Evolutionary conservation across 2,888 invertebrate species (phyloP), one percentile per base, ranked within the genome.

Genomic region (Matsumyia berberina): DNA sequence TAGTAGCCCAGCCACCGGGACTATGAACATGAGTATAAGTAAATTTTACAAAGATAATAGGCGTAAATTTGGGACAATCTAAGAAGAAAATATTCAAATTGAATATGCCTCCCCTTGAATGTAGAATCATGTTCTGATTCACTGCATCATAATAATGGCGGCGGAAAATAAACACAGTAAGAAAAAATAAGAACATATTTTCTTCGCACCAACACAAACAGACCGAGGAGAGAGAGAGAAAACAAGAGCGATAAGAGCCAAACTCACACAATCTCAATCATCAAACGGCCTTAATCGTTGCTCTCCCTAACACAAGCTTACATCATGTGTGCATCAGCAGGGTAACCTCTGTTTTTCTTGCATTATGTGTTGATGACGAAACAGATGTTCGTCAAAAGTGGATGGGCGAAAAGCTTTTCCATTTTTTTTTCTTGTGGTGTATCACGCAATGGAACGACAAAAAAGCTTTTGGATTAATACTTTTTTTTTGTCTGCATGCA

Each of bases 351-450:
- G 33, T 69, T 69, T n/a, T 24, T 55, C 29, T 19, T 70, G 35
- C 57, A 69, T 79, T 78, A 53, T 74, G 69, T 77, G 70, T 74
- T 80, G 80, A 80, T 80, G 85, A 85, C 80, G 85, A 85, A 85
- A 85, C 85, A 85, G 85, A 85, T 85, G 85, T 85, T 85, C 85
- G 74, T 85, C 85, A 80, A 85, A 85, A 73, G 24, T 53, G 51
- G 73, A 79, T 42, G 64, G 74, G 70, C 53, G 37, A 58, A 67
- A 39, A 80, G 80, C 80, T 85, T 79, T 85, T 57, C 11, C 0
- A 7, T 11, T 5, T 33, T 33, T n/a, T 31, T 57, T 39, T 17
- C 8, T 66, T 24, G 1, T 58, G 17, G 7, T 44, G 35, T 79
- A 83, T 85, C 79, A 76, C 70, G 85, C 79, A 85, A 79, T 79